A percentile compares a stretch with the other conserved stretches of the same genome.
Evolutionary conservation across 2,888 invertebrate genomes (phyloP).

Genomic region (Tetranychus truncatus): DNA sequence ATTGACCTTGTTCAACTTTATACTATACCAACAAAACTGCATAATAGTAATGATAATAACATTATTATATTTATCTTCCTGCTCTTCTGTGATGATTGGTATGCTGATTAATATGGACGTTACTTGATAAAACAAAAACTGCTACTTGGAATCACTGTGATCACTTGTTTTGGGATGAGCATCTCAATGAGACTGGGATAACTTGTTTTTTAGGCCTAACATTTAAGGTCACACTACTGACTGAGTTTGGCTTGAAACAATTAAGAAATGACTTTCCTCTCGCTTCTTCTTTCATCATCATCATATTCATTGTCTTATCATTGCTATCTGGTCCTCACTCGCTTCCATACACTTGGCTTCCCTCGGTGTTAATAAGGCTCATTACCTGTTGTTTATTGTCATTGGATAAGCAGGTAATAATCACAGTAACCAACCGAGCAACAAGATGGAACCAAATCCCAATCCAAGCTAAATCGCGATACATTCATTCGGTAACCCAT

Average conservation of each 20-base stretch:
- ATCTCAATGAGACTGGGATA: background rate
- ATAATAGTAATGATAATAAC: background rate
- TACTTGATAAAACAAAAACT: background rate
- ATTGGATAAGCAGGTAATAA: background rate
- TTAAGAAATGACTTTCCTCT: background rate
- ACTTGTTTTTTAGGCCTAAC: background rate
- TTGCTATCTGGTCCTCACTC: background rate
- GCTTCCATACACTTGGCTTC: background rate
- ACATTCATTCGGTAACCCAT: background rate
- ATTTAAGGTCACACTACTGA: background rate
- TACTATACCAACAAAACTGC: background rate
- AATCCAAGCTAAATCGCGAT: background rate
- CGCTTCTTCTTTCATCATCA: background rate
- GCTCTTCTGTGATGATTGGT: background rate
- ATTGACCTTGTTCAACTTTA: background rate
- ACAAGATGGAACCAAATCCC: background rate
- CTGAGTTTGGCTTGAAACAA: background rate
- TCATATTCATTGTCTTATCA: background rate
- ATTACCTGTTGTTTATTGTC: background rate
- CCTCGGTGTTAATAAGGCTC: background rate
- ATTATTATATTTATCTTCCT: background rate
- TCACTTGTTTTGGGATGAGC: background rate
- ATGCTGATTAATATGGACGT: background rate
- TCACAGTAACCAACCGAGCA: background rate
- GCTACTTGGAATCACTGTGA: background rate